phyloP scores from a whole-genome alignment of 1,140 invertebrate genomes.

The Neodiprion fabricii region DNA sequence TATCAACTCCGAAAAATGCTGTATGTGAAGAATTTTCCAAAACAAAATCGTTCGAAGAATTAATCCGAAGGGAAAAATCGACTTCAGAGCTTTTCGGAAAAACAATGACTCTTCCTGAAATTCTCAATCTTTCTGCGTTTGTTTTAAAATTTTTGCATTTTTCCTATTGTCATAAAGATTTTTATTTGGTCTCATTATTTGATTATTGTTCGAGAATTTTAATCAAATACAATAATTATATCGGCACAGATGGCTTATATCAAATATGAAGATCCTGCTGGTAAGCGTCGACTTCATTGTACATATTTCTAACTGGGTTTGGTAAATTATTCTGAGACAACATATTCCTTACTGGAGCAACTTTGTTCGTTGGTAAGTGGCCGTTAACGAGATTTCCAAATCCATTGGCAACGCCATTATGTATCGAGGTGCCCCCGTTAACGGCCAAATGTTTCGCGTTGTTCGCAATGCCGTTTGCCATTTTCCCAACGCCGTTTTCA shows the following conservation, averaged over 20 bases:
- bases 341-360: conserved; percentile 39
- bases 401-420: conserved; percentile 53
- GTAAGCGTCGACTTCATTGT: conserved; percentile 51
- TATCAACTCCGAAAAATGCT: no score
- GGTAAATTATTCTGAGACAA: conserved; percentile 24
- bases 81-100: no score
- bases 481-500: conserved; percentile 20
- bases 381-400: conserved; percentile 47
- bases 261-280: conserved; percentile 51
- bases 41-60: no score
- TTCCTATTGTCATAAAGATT: no score
- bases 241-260: neutral
- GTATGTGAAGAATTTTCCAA: no score
- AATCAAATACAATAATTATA: no score
- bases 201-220: neutral
- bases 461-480: conserved; percentile 41
- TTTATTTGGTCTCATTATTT: neutral
- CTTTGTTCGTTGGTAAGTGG: conserved; percentile 41
- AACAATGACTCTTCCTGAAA: no score
- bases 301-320: conserved; percentile 53
- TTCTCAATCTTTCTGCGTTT: no score
- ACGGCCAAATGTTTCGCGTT: conserved; percentile 31
- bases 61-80: no score
- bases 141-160: no score
- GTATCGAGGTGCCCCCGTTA: conserved; percentile 36